Base-by-base conservation (phyloP, 2,113 vertebrate species). In the Oreochromis tanganicae region DNA sequence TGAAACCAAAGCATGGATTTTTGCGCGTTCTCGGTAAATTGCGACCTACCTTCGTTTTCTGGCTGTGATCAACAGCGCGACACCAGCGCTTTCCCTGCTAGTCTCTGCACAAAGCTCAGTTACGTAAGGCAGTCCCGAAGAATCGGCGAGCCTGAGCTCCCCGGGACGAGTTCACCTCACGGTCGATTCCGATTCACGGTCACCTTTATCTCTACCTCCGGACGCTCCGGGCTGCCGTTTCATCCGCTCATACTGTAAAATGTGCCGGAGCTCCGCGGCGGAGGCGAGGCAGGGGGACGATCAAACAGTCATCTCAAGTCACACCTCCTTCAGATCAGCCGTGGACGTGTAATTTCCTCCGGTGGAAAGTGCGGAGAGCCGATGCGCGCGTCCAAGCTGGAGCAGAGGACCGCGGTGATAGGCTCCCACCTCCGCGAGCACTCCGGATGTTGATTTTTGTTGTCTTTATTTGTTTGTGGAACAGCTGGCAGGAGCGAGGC, bases 41-140 rank as follows among this genome's bases (percentile, higher is more conserved):
- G 27, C 36, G 83, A 89, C 90, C 90, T 95, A 96, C 95, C 94
- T 95, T 83, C 46, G 84, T 86, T 34, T 85, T 79, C 80, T 66
- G 59, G 80, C 48, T 43, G 84, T 46, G 80, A 66, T 63, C n/a
- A 21, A 41, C 75, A 81, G 80, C 85, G 88, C 85, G 59, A 63
- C 71, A 80, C 54, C 90, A 52, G 68, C 88, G 85, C 63, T 29
- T 59, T 52, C 17, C 54, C 78, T 5, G 81, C 71, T 54, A 24
- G 84, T 81, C 81, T 66, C 43, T 82, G 68, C 88, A 91, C 92
- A 78, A 91, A 91, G 89, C 91, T 57, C 85, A 27, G 93, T 97
- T 96, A 96, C 93, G 93, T 95, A 96, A 97, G 91, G 43, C 83
- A 82, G 55, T 86, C 61, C 84, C 14, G 85, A 38, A 10, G 54